Base-by-base conservation (phyloP, 2,888 invertebrate species). In the Micoletzkya japonica region DNA sequence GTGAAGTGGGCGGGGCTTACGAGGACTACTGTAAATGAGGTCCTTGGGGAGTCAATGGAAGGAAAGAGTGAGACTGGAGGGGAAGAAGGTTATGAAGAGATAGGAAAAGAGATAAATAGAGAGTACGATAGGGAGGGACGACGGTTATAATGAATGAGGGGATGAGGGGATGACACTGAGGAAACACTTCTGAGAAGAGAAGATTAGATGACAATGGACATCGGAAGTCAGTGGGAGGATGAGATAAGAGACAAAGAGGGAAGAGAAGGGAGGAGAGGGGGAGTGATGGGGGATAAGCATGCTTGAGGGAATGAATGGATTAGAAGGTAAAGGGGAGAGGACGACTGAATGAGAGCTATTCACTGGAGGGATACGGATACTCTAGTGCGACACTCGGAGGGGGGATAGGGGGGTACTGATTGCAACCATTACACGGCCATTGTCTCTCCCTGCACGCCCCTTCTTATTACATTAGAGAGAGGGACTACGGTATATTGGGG, bases 21-120 rank as follows among this genome's bases (percentile, higher is more conserved):
- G 24, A 66, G 66, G 54, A 17, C 66, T 66, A 66, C 66, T 54
- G 66, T 66, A 66, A 67, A 28, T 57, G 67, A 57, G n/a, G n/a
- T n/a, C n/a, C n/a, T n/a, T n/a, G n/a, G n/a, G n/a, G n/a, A n/a
- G n/a, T n/a, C n/a, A n/a, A n/a, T n/a, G n/a, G n/a, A n/a, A n/a
- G n/a, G n/a, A n/a, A n/a, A n/a, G n/a, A n/a, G n/a, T n/a, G n/a
- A n/a, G n/a, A n/a, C n/a, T n/a, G n/a, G n/a, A n/a, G n/a, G n/a
- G n/a, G 28, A 26, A 56, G 56, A 26, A 24, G 24, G 56, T 26
- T 56, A 56, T 14, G 26, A 56, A 17, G 26, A 56, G 10, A 24
- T 20, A 56, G 14, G n/a, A 26, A 56, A 20, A 24, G 24, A 56
- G 10, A 56, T 14, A 10, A 26, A 24, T 56, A 24, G 56, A 56